phyloP scores from a whole-genome alignment of 2,797 vertebrate species.

The Sardinella longiceps region DNA sequence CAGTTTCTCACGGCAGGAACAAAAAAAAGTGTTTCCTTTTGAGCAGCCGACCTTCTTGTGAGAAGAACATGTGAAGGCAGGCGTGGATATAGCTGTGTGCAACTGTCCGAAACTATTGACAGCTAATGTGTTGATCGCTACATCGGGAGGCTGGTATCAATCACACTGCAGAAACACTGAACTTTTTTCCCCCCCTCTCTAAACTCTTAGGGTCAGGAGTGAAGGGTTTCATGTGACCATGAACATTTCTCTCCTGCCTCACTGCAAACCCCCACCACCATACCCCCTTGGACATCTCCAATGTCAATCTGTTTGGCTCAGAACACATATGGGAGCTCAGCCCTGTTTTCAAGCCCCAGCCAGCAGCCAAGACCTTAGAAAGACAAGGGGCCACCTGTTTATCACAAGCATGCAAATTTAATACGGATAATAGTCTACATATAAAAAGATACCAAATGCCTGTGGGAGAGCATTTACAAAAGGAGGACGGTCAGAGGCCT shows the following conservation, averaged over 20 bases:
- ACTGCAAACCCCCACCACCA: not conserved
- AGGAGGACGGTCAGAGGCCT: not conserved
- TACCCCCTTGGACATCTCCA: not conserved
- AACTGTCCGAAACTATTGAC: constrained; percentile 30
- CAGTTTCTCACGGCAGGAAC: constrained; percentile 33
- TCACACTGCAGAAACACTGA: not conserved
- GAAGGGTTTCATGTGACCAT: constrained; percentile 7
- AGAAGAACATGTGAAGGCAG: constrained; percentile 29
- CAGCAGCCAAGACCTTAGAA: not conserved
- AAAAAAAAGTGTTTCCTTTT: constrained; percentile 38
- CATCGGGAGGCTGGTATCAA: not conserved
- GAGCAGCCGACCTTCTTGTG: constrained; percentile 32
- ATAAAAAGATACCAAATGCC: not conserved
- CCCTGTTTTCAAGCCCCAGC: not conserved
- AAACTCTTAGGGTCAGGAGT: not conserved
- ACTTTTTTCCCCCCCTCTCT: not conserved
- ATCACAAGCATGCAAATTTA: not conserved
- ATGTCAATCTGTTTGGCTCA: constrained; percentile 5
- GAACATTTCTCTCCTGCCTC: not conserved
- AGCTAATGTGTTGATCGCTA: constrained; percentile 34
- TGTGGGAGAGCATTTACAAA: not conserved
- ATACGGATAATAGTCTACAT: not conserved
- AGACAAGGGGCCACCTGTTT: not conserved
- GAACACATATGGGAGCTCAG: not conserved
- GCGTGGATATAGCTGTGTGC: not conserved